Conservation (phyloP, 2,113 vertebrate species). For the Otus sunia region DNA sequence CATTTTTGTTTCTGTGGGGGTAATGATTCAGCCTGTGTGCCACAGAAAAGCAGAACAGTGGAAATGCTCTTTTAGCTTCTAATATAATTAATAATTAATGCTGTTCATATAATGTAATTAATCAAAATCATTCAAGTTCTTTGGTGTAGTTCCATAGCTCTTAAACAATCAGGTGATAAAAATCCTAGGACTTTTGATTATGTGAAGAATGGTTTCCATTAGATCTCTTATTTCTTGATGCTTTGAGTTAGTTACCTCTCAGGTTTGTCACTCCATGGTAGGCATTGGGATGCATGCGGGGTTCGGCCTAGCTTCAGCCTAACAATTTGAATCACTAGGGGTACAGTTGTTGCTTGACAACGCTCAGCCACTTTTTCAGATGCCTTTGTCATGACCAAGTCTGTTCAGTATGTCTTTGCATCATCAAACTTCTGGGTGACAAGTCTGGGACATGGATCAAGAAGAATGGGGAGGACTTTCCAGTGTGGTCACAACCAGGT, state of each 20-base stretch:
- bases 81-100: neutral
- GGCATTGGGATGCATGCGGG: too few relatives aligned
- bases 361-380: neutral
- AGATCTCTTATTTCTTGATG: neutral
- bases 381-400: neutral
- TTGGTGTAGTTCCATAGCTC: neutral
- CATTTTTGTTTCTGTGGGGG: neutral
- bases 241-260: neutral
- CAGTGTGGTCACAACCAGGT: neutral
- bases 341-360: neutral
- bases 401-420: neutral
- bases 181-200: neutral
- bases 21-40: neutral
- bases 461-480: neutral
- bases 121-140: neutral
- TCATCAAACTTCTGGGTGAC: neutral
- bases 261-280: neutral
- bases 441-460: neutral
- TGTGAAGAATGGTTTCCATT: neutral
- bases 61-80: neutral
- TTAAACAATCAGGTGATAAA: neutral
- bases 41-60: neutral
- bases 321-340: neutral
- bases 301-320: neutral
- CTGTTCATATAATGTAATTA: neutral